These are phyloP conservation scores for Eriosoma lanigerum DNA, from an alignment of 1,140 invertebrate genomes.

Conservation along the genomic window DNA sequence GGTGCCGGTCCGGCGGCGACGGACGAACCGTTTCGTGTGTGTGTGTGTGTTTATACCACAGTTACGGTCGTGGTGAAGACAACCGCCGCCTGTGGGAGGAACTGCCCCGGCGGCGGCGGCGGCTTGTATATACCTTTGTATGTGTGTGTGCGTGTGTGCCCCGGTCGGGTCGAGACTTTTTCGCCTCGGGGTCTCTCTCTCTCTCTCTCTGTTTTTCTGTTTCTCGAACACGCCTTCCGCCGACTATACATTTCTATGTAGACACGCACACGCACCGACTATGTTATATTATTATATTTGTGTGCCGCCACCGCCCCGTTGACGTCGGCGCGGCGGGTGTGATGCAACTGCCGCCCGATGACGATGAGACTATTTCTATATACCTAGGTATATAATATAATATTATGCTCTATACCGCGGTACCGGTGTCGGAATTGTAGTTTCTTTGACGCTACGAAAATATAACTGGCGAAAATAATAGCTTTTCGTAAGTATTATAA, in stretches of 20 bases:
- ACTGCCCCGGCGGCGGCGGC: conserved; percentile 31
- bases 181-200: conserved; percentile 13
- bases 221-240: conserved; percentile 26
- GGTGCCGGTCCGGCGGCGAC: too few relatives aligned
- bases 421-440: too few relatives aligned
- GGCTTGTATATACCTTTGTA: neutral
- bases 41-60: too few relatives aligned
- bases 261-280: neutral
- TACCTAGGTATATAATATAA: too few relatives aligned
- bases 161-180: conserved; percentile 32
- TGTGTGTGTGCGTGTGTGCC: neutral
- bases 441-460: too few relatives aligned
- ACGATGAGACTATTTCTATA: neutral
- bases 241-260: neutral
- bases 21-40: neutral
- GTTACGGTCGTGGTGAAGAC: too few relatives aligned
- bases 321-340: neutral
- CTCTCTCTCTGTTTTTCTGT: neutral
- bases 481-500: too few relatives aligned
- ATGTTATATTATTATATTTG: neutral
- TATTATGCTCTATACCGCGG: neutral
- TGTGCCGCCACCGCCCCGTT: neutral
- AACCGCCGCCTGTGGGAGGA: conserved; percentile 37
- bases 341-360: neutral
- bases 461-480: too few relatives aligned